These are phyloP conservation scores for Anoplophora glabripennis DNA, from an alignment of 1,140 invertebrate species.

Conservation along the genomic window DNA sequence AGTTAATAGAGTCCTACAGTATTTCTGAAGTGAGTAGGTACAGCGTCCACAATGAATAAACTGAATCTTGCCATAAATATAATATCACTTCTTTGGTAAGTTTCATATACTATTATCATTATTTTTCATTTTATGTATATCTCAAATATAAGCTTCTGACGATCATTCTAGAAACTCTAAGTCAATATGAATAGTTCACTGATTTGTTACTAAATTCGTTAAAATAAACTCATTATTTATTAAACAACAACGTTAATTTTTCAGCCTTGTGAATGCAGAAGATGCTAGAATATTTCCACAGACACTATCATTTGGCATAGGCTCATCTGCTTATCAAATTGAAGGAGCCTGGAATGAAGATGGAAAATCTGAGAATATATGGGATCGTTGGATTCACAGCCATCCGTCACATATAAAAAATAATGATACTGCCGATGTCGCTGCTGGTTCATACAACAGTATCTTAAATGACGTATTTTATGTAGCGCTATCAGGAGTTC, in stretches of 20 bases:
- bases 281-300: constrained; percentile 35
- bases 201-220: too few species aligned
- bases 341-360: constrained; percentile 40
- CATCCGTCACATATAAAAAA: constrained; percentile 54
- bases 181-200: too few species aligned
- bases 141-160: too few species aligned
- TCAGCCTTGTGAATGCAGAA: neutral
- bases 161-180: too few species aligned
- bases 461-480: constrained; percentile 55
- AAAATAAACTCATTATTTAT: too few species aligned
- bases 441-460: constrained; percentile 59
- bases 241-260: neutral
- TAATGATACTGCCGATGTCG: constrained; percentile 54
- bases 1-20: too few species aligned
- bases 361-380: constrained; percentile 53
- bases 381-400: constrained; percentile 58
- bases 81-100: too few species aligned
- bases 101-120: too few species aligned
- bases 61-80: too few species aligned
- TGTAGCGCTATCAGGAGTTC: constrained; percentile 51
- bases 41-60: too few species aligned
- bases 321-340: constrained; percentile 43
- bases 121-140: too few species aligned
- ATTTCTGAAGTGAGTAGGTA: too few species aligned
- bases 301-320: constrained; percentile 38